Base-by-base conservation (phyloP, 2,797 vertebrate species). In the Synanceia verrucosa region DNA sequence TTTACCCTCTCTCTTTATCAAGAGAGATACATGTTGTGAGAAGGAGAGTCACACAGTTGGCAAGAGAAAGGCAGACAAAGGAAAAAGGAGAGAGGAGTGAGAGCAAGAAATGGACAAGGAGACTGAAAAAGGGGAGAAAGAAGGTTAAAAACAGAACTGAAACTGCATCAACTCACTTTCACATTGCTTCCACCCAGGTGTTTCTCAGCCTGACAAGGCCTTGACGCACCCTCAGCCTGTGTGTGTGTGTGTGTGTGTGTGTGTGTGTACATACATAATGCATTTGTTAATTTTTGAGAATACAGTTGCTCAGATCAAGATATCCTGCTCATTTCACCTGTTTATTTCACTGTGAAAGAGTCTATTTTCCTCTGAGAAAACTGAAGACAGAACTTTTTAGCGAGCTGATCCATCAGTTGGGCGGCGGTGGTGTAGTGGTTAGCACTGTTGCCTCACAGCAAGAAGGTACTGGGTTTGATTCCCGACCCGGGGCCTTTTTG, bases 121-220 rank as follows among this genome's bases (percentile, higher is more conserved):
- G 43, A 60, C 19, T 10, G 31, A 46, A 18, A 43, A 44, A 11
- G 52, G 33, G 19, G 28, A 50, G 37, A 74, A 39, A 46, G 21
- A 41, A 78, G 44, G 44, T 66, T 48, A 70, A 66, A 70, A 92
- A 91, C 88, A 93, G 92, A 4, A 92, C 93, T 94, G 95, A 95
- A 94, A 95, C 91, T 88, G 77, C 94, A 95, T 96, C 95, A 96
- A 96, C 94, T 96, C 94, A 83, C 83, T 95, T 96, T 96, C 94
- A 94, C 91, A 91, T 94, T 93, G 91, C 92, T 91, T 95, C 89
- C 88, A 93, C 91, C 85, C 89, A 88, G 81, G 89, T 94, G 95
- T 95, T 94, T 93, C 88, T 96, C 94, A 95, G 91, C 69, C 85
- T 92, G 93, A 92, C 91, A 92, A 89, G 89, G 94, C 92, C 89